Base-by-base conservation (phyloP, 1,140 invertebrate species). In the Drosophila sechellia region DNA sequence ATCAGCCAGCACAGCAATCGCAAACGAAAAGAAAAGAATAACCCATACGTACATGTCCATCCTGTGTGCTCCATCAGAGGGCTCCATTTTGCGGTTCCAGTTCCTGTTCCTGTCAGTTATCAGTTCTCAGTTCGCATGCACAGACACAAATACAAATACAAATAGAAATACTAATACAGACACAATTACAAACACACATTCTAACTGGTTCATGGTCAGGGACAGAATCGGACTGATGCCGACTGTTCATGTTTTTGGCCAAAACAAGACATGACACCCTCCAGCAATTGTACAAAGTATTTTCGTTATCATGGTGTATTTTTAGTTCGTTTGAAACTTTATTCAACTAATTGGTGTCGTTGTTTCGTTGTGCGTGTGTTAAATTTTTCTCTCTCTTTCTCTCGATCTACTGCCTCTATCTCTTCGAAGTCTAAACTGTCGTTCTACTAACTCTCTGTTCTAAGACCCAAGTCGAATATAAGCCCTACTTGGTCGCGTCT, bases 311-410 rank as follows among this genome's bases (percentile, higher is more conserved):
- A 53, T 63, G 68, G 58, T 61, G 63, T 31, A 31, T 52, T 64
- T 65, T 58, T 11, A 45, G 57, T 74, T 59, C 5, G 61, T 61
- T 57, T 46, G 20, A 46, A 56, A 72, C 56, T 15, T 59, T 40
- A 60, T 75, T 75, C 39, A 43, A 75, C 61, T 76, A 84, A 90
- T 90, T 85, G 89, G 75, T 91, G 84, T 91, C 75, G 81, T 86
- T 86, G 71, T 81, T 87, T 83, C 50, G 66, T 86, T 86, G 45
- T 91, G 66, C 66, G 79, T 86, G 78, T 91, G 85, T 91, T 86
- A 90, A 81, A 69, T 91, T 90, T 91, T 91, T 91, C 89, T 79
- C 89, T 91, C 81, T 84, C 22, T 69, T 40, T 48, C 50, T 54
- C 31, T 81, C 39, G 25, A 57, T 34, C 60, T 64, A 66, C 57